Evolutionary conservation across 2,113 vertebrate genomes (phyloP), one percentile per base, ranked within the genome.

Genomic region (Pseudopodoces humilis): DNA sequence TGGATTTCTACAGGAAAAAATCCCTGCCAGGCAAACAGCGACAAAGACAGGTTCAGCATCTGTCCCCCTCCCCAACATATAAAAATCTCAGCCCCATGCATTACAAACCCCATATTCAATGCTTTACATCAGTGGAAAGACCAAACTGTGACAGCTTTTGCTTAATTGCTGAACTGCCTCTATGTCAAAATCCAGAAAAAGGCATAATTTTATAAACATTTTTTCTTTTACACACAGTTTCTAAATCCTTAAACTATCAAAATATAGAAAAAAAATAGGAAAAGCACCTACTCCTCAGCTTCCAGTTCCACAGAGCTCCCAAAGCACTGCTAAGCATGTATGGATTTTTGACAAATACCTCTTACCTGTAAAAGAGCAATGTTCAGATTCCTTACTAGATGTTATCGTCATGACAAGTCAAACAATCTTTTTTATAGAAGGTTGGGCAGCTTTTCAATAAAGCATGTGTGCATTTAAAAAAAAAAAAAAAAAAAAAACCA

Each of bases 321-420:
- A 90, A 84, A 93, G 56, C 60, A 62, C 62, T 92, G 50, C 68
- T 44, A 93, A 94, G 53, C 70, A 74, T 28, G 88, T 94, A 94
- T 89, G 72, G 62, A 56, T 35, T 90, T 95, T 90, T 93, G 75
- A 82, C 39, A 95, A 94, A 92, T 74, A 63, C 88, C 70, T 91
- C 98, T 98, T 98, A 98, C 98, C 98, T 98, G 97, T 89, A 83
- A 93, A 68, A 62, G 88, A 95, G 87, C 58, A 86, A 79, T 28
- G 95, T 76, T 95, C 94, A 90, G 95, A 93, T 93, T 96, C 96
- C 96, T 94, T 94, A 95, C 90, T 83, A 82, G 94, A 92, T 74
- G 94, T 90, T 97, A 97, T 95, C 95, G 91, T 90, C 92, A 92
- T 91, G 95, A 92, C 95, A 94, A 89, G 96, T 80, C 88, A 74